Conservation (phyloP, 2,113 vertebrate species). For the Scatophagus argus region DNA sequence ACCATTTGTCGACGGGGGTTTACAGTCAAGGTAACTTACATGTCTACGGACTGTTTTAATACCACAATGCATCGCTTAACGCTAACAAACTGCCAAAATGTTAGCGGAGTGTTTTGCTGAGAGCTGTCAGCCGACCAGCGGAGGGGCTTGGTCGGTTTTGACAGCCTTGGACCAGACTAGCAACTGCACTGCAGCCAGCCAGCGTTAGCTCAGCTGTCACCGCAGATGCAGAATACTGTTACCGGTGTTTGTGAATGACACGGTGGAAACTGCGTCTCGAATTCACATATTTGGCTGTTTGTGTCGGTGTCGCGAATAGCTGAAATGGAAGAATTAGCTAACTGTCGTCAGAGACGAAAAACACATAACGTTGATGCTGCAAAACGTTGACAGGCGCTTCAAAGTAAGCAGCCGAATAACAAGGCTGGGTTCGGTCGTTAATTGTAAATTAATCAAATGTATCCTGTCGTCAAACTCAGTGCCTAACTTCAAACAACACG, state of each 20-base stretch:
- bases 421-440: neutral
- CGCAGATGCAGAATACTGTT: slow-evolving; percentile 48
- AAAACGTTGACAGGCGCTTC: slow-evolving; percentile 20
- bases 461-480: neutral
- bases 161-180: slow-evolving; percentile 69
- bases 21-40: slow-evolving; percentile 48
- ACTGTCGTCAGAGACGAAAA: neutral
- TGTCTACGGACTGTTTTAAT: neutral
- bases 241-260: slow-evolving; percentile 49
- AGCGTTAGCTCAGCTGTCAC: slow-evolving; percentile 74
- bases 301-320: neutral
- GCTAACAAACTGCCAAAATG: neutral
- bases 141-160: slow-evolving; percentile 66
- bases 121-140: slow-evolving; percentile 48
- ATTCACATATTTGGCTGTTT: neutral
- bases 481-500: neutral
- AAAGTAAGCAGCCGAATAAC: slow-evolving; percentile 2
- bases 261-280: neutral
- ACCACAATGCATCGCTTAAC: neutral
- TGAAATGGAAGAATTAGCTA: neutral
- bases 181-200: slow-evolving; percentile 73
- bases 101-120: slow-evolving; percentile 3
- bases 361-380: neutral
- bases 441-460: slow-evolving; percentile 1
- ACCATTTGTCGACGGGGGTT: slow-evolving; percentile 27